Base-by-base conservation (phyloP, 2,888 invertebrate species). In the Globia sparganii region DNA sequence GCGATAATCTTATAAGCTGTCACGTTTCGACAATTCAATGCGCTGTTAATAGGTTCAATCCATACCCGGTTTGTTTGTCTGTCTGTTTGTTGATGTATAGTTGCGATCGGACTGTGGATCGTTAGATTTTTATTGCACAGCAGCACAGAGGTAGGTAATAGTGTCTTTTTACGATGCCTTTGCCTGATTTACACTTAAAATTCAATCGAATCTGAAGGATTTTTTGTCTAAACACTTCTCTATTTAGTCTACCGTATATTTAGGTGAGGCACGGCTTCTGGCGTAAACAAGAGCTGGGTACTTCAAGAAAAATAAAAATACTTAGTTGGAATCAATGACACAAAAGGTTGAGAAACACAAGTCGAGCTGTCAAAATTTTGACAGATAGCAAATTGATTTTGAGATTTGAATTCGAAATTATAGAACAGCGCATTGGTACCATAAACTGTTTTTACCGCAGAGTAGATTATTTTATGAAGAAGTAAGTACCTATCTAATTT, bases 11-110 rank as follows among this genome's bases (percentile, higher is more conserved):
- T 80, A 72, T 87, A 90, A 90, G 88, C 91, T 89, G 94, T 95
- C 95, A 94, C 95, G 95, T 94, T 94, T 93, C 90, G 92, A 93
- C 94, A 91, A 94, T 94, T 93, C 92, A 93, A 91, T 92, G 90
- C 87, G 90, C 91, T 93, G 93, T 89, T 94, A 93, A 92, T 93
- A 91, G 91, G 88, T 89, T 88, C 89, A 91, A 91, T 91, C 92
- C 92, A 92, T 93, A 92, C 91, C 90, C 89, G 91, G 91, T 92
- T 92, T 93, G 92, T 94, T 91, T 91, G 93, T 90, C 90, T 92
- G 91, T 91, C 89, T 92, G 91, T 91, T 90, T 89, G 89, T 90
- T 90, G 90, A 90, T 89, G 87, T 85, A 85, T 81, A 80, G 77
- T 80, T 64, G 77, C 77, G 75, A 85, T 83, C 72, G 83, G 85